Evolutionary conservation across 2,797 vertebrate genomes (phyloP).

Genomic region (Phylloscopus collybita): DNA sequence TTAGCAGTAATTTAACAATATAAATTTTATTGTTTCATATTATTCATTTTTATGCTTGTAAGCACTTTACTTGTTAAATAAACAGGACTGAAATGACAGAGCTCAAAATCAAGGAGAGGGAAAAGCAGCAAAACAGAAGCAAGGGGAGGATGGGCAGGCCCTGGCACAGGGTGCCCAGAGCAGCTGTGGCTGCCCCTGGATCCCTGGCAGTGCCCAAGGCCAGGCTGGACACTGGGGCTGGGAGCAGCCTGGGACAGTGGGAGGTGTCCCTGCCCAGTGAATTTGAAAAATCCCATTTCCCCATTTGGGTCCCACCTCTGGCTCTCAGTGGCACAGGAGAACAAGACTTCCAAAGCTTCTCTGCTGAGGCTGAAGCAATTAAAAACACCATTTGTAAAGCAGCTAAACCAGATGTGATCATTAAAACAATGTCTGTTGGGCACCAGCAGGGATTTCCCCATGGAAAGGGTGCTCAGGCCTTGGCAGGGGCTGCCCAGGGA

Average conservation of each 20-base stretch:
- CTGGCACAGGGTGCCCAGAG: neutral
- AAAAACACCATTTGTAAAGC: neutral
- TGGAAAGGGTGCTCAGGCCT: neutral
- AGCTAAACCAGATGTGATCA: neutral
- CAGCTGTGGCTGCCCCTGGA: neutral
- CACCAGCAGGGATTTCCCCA: accelerated
- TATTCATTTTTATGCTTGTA: neutral
- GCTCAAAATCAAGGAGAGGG: no score
- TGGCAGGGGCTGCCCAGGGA: neutral
- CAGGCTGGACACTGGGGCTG: no score
- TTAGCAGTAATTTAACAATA: neutral
- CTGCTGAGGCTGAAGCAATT: neutral
- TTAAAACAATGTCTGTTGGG: neutral
- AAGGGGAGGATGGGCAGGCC: no score
- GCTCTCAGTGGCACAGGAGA: neutral
- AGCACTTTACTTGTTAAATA: no score
- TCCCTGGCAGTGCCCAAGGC: neutral
- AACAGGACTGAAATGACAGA: no score
- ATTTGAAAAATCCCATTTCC: neutral
- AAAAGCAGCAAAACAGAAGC: no score
- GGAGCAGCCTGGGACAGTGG: no score
- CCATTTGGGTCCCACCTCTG: accelerated
- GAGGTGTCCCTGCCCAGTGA: neutral
- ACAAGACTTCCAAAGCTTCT: neutral
- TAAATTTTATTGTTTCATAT: neutral